Evolutionary conservation across 2,888 invertebrate species (phyloP), one percentile per base, ranked within the genome.

Genomic region (Psylliodes chrysocephalus): DNA sequence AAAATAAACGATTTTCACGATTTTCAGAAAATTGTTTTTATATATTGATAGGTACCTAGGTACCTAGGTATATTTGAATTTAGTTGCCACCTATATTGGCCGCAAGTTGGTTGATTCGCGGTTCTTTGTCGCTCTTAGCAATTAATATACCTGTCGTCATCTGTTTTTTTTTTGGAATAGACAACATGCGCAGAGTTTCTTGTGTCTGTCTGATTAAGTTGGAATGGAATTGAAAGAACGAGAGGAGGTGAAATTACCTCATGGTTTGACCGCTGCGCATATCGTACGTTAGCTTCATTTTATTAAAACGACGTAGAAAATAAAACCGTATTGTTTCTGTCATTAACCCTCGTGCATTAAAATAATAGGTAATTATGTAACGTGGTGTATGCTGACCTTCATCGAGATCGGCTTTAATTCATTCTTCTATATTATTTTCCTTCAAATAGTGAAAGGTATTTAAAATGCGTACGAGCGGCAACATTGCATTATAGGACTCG

Each of bases 401-500:
- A 12, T 22, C 10, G 15, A 15, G 17, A 28, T 42, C 12, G 17
- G 30, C 15, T 53, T 30, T n/a, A 19, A 19, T 40, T 17, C 17
- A n/a, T 18, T 22, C 19, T 12, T 15, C 14, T n/a, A n/a, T n/a
- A 6, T 14, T 33, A 47, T 17, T 55, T 30, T 61, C 40, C 25
- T 19, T 33, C 28, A 53, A 51, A 42, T 54, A 64, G 66, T 66
- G 68, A 68, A 71, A 72, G 67, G 64, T 57, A 38, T 51, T 55
- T 44, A 63, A 67, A 63, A 42, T 60, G 15, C 40, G 54, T 52
- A 57, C 63, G 57, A 6, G 64, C 60, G 73, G 71, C 73, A 73
- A 73, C 73, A 60, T 49, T 63, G 71, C 55, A 67, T 66, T 53
- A 60, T 67, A 68, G 71, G 63, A 70, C 71, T 73, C 71, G 70